phyloP scores from a whole-genome alignment of 2,113 vertebrate species.

The Cranoglanis bouderius region DNA sequence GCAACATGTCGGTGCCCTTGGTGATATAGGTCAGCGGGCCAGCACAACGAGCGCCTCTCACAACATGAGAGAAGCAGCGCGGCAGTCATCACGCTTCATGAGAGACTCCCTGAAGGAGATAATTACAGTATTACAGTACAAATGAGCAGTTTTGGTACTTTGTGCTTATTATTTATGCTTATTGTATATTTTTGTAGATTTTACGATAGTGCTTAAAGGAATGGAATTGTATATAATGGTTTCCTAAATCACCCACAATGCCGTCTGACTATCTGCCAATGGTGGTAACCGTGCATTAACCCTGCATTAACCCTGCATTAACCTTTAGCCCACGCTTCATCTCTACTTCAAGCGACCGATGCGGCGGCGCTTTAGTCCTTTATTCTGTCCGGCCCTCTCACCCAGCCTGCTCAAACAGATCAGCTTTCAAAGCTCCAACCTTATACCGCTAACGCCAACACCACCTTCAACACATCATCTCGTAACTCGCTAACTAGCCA shows the following conservation, averaged over 20 bases:
- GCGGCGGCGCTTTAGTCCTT: background rate
- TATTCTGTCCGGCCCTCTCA: background rate
- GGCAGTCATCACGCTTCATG: background rate
- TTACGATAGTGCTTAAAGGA: background rate
- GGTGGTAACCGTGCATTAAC: background rate
- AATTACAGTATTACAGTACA: background rate
- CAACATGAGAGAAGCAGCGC: background rate
- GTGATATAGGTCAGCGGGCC: slow-evolving; percentile 34
- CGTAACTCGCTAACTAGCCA: background rate
- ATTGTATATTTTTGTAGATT: background rate
- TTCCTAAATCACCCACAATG: background rate
- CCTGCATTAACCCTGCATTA: background rate
- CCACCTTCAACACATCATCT: background rate
- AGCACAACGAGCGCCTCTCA: background rate
- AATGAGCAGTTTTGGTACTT: background rate
- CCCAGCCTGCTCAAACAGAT: background rate
- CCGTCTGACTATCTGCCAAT: background rate
- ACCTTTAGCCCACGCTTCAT: background rate
- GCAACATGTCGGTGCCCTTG: slow-evolving; percentile 8
- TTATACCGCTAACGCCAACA: background rate
- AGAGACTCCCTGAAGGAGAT: background rate
- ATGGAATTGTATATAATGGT: background rate
- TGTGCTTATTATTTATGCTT: background rate
- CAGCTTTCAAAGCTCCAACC: background rate
- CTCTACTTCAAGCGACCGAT: background rate